Percentiles rank a stretch among this genome's conserved stretches.
phyloP scores from a whole-genome alignment of 2,888 invertebrate genomes.

The Amblyjoppa fuscipennis region DNA sequence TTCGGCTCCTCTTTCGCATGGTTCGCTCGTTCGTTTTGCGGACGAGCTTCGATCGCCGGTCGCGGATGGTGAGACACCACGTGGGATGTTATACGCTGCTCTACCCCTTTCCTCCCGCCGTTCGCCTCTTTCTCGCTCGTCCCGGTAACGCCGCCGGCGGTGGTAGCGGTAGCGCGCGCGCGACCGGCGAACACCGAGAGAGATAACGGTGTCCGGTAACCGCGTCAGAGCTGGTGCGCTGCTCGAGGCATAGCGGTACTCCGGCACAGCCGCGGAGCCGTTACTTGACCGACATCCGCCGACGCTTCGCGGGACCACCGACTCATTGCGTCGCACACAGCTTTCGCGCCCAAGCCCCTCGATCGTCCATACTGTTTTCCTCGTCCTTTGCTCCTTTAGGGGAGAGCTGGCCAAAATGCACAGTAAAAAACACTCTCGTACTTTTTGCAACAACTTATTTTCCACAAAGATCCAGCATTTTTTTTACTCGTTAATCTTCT shows the following conservation, averaged over 20 bases:
- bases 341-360: constrained; percentile 15
- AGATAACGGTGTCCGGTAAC: constrained; percentile 82
- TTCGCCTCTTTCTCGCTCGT: constrained; percentile 13
- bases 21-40: constrained; percentile 35
- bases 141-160: constrained; percentile 31
- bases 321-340: constrained; percentile 56
- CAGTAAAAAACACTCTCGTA: too few species aligned
- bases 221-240: constrained; percentile 81
- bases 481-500: too few species aligned
- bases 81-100: constrained; percentile 71
- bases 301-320: constrained; percentile 78
- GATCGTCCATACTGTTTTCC: background rate
- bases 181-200: constrained; percentile 34
- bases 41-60: constrained; percentile 62
- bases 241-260: constrained; percentile 82
- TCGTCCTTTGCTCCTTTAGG: background rate
- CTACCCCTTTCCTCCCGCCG: constrained; percentile 6
- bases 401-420: too few species aligned
- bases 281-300: constrained; percentile 85
- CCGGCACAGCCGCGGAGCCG: constrained; percentile 80
- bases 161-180: constrained; percentile 16
- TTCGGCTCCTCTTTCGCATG: constrained; percentile 24
- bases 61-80: constrained; percentile 80
- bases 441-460: too few species aligned
- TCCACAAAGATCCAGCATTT: too few species aligned